Evolutionary conservation across 2,888 invertebrate genomes (phyloP).

Genomic region (Agrochola litura): DNA sequence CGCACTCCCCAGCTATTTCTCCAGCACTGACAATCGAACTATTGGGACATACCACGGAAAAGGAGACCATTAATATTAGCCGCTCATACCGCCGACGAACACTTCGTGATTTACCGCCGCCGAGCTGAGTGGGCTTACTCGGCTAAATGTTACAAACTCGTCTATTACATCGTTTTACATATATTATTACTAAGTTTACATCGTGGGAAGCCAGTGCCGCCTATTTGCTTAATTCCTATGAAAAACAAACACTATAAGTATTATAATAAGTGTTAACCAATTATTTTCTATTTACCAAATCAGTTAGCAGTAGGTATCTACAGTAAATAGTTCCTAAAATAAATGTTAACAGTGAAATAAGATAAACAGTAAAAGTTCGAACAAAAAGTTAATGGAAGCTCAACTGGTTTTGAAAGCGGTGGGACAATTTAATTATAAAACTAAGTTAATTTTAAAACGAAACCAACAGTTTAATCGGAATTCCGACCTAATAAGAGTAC

Average conservation of each 20-base stretch:
- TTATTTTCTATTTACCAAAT: slow-evolving; percentile 8
- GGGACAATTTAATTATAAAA: slow-evolving; percentile 64
- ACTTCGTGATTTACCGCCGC: slow-evolving; percentile 59
- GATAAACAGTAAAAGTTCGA: slow-evolving; percentile 50
- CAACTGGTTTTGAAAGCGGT: slow-evolving; percentile 56
- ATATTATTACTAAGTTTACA: slow-evolving; percentile 45
- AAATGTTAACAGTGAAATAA: slow-evolving; percentile 50
- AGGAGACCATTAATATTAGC: slow-evolving; percentile 67
- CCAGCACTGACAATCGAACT: slow-evolving; percentile 64
- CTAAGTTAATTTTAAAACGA: slow-evolving; percentile 59
- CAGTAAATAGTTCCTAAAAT: slow-evolving; percentile 26
- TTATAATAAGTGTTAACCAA: background rate
- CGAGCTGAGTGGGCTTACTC: slow-evolving; percentile 38
- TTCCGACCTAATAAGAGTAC: slow-evolving; percentile 40
- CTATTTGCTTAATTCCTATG: slow-evolving; percentile 13
- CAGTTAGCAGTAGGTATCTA: slow-evolving; percentile 16
- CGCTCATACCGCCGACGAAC: slow-evolving; percentile 54
- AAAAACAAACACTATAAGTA: slow-evolving; percentile 21
- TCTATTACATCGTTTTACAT: slow-evolving; percentile 44
- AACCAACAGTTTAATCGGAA: slow-evolving; percentile 59
- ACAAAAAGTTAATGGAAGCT: slow-evolving; percentile 56
- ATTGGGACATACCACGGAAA: slow-evolving; percentile 61
- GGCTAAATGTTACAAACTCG: slow-evolving; percentile 46
- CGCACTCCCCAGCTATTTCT: slow-evolving; percentile 71
- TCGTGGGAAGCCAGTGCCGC: slow-evolving; percentile 11